Percentiles rank a stretch among this genome's conserved stretches.
Evolutionary conservation across 2,113 vertebrate species (phyloP).

Genomic region (Proterorhinus semilunaris): DNA sequence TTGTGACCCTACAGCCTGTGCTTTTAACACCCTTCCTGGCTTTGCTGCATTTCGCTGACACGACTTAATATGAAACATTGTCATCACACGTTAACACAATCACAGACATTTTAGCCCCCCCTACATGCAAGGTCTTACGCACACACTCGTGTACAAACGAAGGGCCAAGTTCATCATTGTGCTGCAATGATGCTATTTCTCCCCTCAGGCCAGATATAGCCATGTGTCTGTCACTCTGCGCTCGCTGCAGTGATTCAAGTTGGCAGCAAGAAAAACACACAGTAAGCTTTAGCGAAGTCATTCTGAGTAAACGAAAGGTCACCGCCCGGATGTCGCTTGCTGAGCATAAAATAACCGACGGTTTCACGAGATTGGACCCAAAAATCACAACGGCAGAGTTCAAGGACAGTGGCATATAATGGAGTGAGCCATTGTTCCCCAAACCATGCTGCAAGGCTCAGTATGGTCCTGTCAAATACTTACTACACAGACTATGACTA

Average conservation of each 20-base stretch:
- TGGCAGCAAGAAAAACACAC: slow-evolving; percentile 54
- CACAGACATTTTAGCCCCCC: slow-evolving; percentile 24
- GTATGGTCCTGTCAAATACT: neutral
- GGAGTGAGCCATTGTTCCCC: neutral
- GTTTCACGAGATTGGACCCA: slow-evolving; percentile 3
- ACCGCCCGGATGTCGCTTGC: slow-evolving; percentile 36
- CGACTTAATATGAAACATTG: slow-evolving; percentile 30
- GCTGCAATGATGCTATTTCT: slow-evolving; percentile 48
- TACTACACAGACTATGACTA: no score
- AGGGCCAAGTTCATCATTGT: slow-evolving; percentile 46
- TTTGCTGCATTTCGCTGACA: slow-evolving; percentile 28
- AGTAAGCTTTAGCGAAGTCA: slow-evolving; percentile 53
- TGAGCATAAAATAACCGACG: slow-evolving; percentile 29
- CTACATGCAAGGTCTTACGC: slow-evolving; percentile 6
- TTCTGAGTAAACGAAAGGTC: slow-evolving; percentile 62
- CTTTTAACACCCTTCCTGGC: neutral
- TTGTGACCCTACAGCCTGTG: neutral
- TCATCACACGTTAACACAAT: slow-evolving; percentile 43
- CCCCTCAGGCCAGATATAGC: slow-evolving; percentile 58
- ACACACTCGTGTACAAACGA: slow-evolving; percentile 10
- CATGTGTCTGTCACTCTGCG: slow-evolving; percentile 65
- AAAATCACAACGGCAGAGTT: neutral
- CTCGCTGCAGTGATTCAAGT: slow-evolving; percentile 54
- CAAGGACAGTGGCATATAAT: neutral
- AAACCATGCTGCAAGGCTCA: neutral